Conservation (phyloP, 2,888 invertebrate genomes). For the Chaitophorus viminalis region DNA sequence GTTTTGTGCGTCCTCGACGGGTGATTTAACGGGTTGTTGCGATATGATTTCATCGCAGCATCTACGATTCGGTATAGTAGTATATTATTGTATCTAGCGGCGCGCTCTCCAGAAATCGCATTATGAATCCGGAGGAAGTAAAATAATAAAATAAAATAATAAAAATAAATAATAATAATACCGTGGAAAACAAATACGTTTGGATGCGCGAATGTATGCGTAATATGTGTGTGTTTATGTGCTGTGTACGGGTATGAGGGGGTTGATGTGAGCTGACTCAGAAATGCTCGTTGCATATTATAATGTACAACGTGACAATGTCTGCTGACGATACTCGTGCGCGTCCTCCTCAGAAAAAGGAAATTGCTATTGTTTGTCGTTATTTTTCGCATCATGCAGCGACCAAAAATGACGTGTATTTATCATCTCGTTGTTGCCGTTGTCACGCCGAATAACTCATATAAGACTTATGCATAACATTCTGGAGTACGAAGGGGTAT, state of each 20-base stretch:
- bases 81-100: background rate
- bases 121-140: constrained; percentile 44
- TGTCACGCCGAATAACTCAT: constrained; percentile 36
- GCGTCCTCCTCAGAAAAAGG: constrained; percentile 22
- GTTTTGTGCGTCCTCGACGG: background rate
- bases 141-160: background rate
- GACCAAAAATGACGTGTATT: constrained; percentile 40
- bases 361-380: constrained; percentile 47
- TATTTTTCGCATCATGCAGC: background rate
- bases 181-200: constrained; percentile 15
- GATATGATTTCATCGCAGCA: background rate
- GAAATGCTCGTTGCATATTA: background rate
- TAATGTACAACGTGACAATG: too few relatives aligned
- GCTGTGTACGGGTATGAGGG: background rate
- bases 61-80: background rate
- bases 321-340: background rate
- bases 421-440: constrained; percentile 32
- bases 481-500: background rate
- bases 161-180: constrained; percentile 30
- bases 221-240: background rate
- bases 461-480: background rate
- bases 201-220: background rate
- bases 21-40: background rate
- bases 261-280: background rate
- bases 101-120: constrained; percentile 1